Conservation (phyloP, 2,888 invertebrate species). For the Rhaphigaster nebulosa region DNA sequence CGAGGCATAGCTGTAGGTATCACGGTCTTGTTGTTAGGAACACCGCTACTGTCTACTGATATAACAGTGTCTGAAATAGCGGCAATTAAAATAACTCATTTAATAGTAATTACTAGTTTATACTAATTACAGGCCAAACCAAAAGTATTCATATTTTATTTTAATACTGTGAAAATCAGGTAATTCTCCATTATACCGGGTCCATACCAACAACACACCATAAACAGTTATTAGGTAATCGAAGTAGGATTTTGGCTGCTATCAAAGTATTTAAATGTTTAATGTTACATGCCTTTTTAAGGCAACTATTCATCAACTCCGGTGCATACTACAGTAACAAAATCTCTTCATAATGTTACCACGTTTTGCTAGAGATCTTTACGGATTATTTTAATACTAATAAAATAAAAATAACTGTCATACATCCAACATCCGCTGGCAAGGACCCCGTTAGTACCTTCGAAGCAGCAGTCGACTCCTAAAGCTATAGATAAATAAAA, state of each 20-base stretch:
- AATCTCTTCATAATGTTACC: no score
- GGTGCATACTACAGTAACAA: no score
- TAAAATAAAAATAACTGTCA: no score
- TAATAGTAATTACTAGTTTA: conserved; percentile 13
- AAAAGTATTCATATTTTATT: neutral
- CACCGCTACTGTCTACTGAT: conserved; percentile 64
- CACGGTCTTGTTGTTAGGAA: conserved; percentile 77
- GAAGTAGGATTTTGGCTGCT: neutral
- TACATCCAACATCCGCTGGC: no score
- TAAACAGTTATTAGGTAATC: no score
- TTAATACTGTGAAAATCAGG: neutral
- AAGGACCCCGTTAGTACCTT: no score
- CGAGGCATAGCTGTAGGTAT: conserved; percentile 72
- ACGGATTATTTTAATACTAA: no score
- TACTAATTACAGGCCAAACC: conserved; percentile 1
- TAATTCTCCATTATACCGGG: neutral
- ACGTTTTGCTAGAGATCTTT: no score
- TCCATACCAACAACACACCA: neutral
- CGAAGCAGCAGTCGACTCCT: no score
- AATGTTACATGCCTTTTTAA: neutral
- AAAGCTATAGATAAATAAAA: no score
- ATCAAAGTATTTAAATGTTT: neutral
- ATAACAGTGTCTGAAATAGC: conserved; percentile 64
- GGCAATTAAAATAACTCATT: conserved; percentile 36
- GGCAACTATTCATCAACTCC: no score